phyloP scores from a whole-genome alignment of 2,113 vertebrate species.

The Myrmecobius fasciatus region DNA sequence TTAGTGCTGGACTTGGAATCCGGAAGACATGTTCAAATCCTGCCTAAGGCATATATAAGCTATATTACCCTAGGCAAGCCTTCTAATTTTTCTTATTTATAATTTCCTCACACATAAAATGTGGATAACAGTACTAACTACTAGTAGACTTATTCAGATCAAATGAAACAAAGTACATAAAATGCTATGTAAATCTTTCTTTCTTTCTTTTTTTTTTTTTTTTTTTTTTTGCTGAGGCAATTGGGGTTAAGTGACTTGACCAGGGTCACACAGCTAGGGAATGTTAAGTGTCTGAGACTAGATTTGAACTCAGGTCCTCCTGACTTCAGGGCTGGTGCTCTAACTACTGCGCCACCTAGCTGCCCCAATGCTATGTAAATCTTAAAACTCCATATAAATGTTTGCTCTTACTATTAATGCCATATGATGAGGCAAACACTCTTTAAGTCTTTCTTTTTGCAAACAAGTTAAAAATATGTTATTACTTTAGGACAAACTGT shows the following conservation, averaged over 20 bases:
- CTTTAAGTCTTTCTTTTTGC: not conserved
- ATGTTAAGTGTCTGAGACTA: too few species aligned
- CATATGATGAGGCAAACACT: too few species aligned
- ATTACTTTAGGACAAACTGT: not conserved
- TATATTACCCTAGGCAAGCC: not conserved
- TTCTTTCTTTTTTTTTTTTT: too few species aligned
- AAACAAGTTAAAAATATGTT: not conserved
- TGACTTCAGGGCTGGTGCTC: too few species aligned
- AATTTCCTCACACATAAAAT: constrained; percentile 38
- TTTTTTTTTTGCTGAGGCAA: too few species aligned
- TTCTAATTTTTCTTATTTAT: not conserved
- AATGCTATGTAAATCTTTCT: not conserved
- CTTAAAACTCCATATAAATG: not conserved
- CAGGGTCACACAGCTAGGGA: too few species aligned
- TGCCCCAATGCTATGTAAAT: not conserved
- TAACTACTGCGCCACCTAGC: too few species aligned
- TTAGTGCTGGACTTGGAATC: constrained; percentile 1
- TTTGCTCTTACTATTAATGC: not conserved
- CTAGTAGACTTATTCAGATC: not conserved
- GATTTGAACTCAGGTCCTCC: too few species aligned
- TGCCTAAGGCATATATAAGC: not conserved
- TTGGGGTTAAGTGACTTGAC: too few species aligned
- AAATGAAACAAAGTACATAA: not conserved
- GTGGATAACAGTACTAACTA: not conserved
- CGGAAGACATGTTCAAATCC: not conserved